Evolutionary conservation across 2,888 invertebrate species (phyloP), one percentile per base, ranked within the genome.

Genomic region (Cotesia congregata): DNA sequence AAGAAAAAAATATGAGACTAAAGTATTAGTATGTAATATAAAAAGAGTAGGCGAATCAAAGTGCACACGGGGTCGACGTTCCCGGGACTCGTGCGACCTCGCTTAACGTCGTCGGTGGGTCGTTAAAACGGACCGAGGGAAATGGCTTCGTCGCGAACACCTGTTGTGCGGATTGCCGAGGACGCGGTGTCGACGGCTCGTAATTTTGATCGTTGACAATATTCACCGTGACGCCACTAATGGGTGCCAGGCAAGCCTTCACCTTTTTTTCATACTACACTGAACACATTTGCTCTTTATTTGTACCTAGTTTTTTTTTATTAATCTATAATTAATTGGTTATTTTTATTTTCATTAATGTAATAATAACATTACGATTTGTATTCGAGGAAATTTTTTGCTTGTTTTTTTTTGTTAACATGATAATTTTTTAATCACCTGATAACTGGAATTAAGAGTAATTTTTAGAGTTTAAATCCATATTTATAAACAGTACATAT

Each of bases 121-220:
- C 79, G 80, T 81, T 81, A 78, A 81, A 80, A 80, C 79, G 59
- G 67, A 76, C 71, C 75, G 78, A 79, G 80, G 80, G 80, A 81
- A 80, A 80, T 73, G 74, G 79, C 78, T 79, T 70, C 68, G 79
- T 80, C 79, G 81, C 77, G 77, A 83, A 84, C 84, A 84, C 84
- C 84, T 84, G 84, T 84, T 84, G 81, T 65, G 41, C 65, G 41
- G 17, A 73, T 50, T 65, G 65, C 50, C n/a, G 59, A 41, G 15
- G 59, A 65, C 15, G 38, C 50, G 17, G 12, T 64, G 41, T 38
- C 40, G 64, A 72, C 41, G 41, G 30, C 40, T 20, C n/a, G 72
- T 65, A 30, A 65, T 65, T 65, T 65, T 38, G 12, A 65, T 65
- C 6, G 38, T 50, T 50, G 65, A 30, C 38, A 38, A 65, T 59